Base-by-base conservation (phyloP, 1,140 invertebrate species). In the Drosophila mayri region DNA sequence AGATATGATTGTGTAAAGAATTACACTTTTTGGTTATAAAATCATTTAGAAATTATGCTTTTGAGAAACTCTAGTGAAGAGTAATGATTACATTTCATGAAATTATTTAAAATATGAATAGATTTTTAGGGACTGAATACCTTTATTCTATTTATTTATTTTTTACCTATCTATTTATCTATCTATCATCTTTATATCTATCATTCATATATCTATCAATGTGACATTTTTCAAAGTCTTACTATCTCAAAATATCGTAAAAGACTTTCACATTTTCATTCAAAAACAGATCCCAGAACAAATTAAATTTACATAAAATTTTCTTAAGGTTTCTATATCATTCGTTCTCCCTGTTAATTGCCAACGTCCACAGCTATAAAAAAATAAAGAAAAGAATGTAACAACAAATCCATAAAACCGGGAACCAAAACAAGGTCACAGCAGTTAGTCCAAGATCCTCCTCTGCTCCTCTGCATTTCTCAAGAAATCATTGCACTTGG, bases 401-500 rank as follows among this genome's bases (percentile, higher is more conserved):
- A 44, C n/a, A 46, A 37, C 14, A 35, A 52, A 16, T 10, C 14
- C 52, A 28, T 40, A n/a, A 10, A 37, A 37, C 11, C 12, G 18
- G 25, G 30, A 16, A 40, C 32, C 20, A 25, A 68, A 81, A 87
- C 84, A 88, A 87, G 83, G 83, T 87, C 83, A 83, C 61, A 55
- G 68, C 71, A 79, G 61, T 70, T 61, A 55, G 63, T 37, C 3
- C 16, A 44, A 28, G 18, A 59, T 62, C 46, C 76, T 68, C 54
- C 77, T 52, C 54, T 40, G 49, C 4, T 10, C 7, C 60, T 37
- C 62, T 52, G 1, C 30, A 65, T 79, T 87, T 87, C 76, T 76
- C 20, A 20, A 49, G 84, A 84, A 87, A 73, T 58, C 76, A 88
- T 80, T 88, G 83, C 84, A 87, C 79, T 84, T 73, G 71, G 61